Base-by-base conservation (phyloP, 1,140 invertebrate species). In the Batillaria attramentaria region DNA sequence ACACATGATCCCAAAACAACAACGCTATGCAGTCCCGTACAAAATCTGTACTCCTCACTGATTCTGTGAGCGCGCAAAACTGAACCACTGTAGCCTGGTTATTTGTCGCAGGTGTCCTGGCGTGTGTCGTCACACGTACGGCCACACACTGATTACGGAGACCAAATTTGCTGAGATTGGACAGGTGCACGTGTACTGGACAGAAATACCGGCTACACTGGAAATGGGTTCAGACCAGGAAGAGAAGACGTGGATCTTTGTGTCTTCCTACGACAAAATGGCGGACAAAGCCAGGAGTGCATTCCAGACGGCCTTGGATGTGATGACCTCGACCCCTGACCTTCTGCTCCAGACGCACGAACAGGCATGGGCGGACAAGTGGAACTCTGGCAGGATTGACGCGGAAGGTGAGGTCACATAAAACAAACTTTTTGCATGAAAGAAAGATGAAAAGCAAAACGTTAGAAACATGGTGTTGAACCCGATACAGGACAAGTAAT, bases 311-410 rank as follows among this genome's bases (percentile, higher is more conserved):
- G 70, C 20, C 33, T 57, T 73, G 70, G 50, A 57, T 33, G 31
- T 65, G 5, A 10, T 33, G 31, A n/a, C 41, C n/a, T 37, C 20
- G n/a, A 31, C 28, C 28, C 35, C 57, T 33, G 60, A 82, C 16
- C 66, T 80, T 37, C 69, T 87, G 33, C 77, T 78, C 28, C 65
- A 70, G 3, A 77, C 50, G 0, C 88, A 89, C 57, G 65, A 79
- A 10, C 35, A 75, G 6, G 81, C 76, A 1, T 88, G 88, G 87
- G 42, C 43, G 8, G 57, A 79, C 3, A 46, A 85, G 2, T 89
- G 88, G 88, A 72, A 78, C 3, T 77, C 75, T 35, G 88, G 89
- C 13, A 50, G 86, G 39, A 81, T 89, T 33, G 87, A 88, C 43
- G 77, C 89, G 3, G 43, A 69, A 69, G 66, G 66, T 69, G n/a